phyloP scores from a whole-genome alignment of 2,888 invertebrate genomes.

The Xanthorhoe spadicearia region DNA sequence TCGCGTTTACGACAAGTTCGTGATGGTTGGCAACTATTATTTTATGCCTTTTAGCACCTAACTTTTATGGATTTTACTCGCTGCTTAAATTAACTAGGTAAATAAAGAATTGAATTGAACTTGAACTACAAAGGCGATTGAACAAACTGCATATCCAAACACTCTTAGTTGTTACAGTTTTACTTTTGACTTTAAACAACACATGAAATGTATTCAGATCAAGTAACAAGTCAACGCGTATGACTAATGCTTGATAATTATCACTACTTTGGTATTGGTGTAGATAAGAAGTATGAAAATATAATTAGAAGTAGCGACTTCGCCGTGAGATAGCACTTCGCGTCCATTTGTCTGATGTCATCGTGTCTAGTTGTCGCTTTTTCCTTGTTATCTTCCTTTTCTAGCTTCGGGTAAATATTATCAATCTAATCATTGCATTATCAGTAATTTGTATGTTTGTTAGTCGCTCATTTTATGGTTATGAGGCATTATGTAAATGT shows the following conservation, averaged over 20 bases:
- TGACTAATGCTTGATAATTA: background rate
- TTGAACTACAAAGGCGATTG: too few species aligned
- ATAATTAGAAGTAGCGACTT: slow-evolving; percentile 9
- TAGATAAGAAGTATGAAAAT: too few species aligned
- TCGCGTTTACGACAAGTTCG: slow-evolving; percentile 10
- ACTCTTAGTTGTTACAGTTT: background rate
- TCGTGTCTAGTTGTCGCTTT: slow-evolving; percentile 13
- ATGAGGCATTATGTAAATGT: background rate
- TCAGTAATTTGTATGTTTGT: slow-evolving; percentile 1
- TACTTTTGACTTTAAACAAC: too few species aligned
- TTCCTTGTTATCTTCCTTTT: slow-evolving; percentile 3
- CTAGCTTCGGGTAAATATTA: background rate
- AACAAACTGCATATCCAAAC: background rate
- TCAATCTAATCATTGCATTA: background rate
- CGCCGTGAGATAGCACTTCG: slow-evolving; percentile 9
- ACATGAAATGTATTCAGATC: background rate
- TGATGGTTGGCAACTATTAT: slow-evolving; percentile 11
- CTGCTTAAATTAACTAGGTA: too few species aligned
- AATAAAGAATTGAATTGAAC: too few species aligned
- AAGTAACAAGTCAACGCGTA: background rate
- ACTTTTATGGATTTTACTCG: background rate
- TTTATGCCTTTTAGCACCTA: slow-evolving; percentile 5
- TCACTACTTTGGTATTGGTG: background rate
- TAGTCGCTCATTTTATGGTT: background rate
- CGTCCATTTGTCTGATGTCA: slow-evolving; percentile 21